phyloP scores from a whole-genome alignment of 2,888 invertebrate genomes.

The Hyppa rectilinea region DNA sequence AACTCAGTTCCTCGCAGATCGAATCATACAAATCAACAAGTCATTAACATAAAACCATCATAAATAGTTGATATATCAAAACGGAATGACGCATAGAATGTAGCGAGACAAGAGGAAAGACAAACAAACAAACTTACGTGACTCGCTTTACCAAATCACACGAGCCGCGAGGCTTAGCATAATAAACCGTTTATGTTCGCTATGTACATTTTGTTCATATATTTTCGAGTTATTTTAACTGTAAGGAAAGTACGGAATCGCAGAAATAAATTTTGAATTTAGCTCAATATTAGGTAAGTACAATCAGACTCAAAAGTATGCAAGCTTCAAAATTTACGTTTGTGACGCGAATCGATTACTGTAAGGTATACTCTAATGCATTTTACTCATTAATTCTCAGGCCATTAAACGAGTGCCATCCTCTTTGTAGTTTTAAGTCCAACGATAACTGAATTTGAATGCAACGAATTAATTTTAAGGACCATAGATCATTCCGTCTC shows the following conservation, averaged over 20 bases:
- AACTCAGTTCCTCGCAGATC: conserved; percentile 82
- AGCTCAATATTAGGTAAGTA: conserved; percentile 52
- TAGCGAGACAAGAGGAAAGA: conserved; percentile 78
- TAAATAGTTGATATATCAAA: conserved; percentile 83
- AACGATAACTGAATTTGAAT: conserved; percentile 80
- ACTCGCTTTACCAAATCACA: conserved; percentile 89
- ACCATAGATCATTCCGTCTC: conserved; percentile 66
- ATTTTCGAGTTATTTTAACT: conserved; percentile 73
- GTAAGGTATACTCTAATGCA: conserved; percentile 88
- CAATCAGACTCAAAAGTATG: conserved; percentile 40
- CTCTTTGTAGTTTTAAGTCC: conserved; percentile 88
- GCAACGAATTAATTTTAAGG: conserved; percentile 81
- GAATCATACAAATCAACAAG: conserved; percentile 76
- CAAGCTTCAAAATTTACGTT: conserved; percentile 57
- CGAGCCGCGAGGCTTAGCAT: conserved; percentile 87
- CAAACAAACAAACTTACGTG: conserved; percentile 86
- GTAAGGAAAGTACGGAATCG: conserved; percentile 50
- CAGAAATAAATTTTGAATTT: conserved; percentile 66
- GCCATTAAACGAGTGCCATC: conserved; percentile 90
- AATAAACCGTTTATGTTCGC: conserved; percentile 76
- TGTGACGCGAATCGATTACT: conserved; percentile 70
- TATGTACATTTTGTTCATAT: conserved; percentile 80
- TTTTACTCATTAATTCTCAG: conserved; percentile 90
- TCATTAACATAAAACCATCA: conserved; percentile 81
- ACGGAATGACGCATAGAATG: conserved; percentile 78